Base-by-base conservation (phyloP, 1,140 invertebrate genomes). In the Eupeodes corollae region DNA sequence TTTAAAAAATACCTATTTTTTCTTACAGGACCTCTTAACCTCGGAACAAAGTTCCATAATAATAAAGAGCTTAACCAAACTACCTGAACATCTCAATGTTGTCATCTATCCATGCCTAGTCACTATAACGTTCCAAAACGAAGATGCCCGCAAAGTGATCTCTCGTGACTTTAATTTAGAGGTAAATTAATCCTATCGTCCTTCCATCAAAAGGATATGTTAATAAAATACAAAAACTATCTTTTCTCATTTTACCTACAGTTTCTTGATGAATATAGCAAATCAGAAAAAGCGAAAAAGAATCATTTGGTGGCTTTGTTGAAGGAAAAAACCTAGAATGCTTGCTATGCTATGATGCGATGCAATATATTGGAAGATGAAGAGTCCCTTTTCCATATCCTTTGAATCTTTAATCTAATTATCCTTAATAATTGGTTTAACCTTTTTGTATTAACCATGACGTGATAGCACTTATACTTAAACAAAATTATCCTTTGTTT, bases 61-160 rank as follows among this genome's bases (percentile, higher is more conserved):
- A 35, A 57, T 68, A 34, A 68, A 68, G 52, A 57, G 45, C 48
- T 46, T 68, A 50, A 53, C 55, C 44, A 67, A 68, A 48, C 44
- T 68, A 43, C 52, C 65, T 12, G 46, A 50, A 19, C 43, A 60
- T 26, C 67, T 94, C 31, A 82, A 82, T 46, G 76, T 74, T 41
- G 79, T 87, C 26, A 78, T 96, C 19, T 86, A 94, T 69, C 91
- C 93, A 2, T 92, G 90, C 1, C 73, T 98, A 31, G 77, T 93
- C 46, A 80, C 84, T 11, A 52, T 63, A 26, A 67, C 52, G 43
- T 58, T 53, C 37, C 53, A 63, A 43, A 66, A 68, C 59, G 18
- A 55, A 0, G 37, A 56, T 3, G 65, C 61, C 12, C 55, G 57
- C 44, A 53, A 59, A 54, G 46, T 63, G 26, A 55, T 68, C 41